Evolutionary conservation across 2,113 vertebrate species (phyloP), one percentile per base, ranked within the genome.

Genomic region (Lipophrys pholis): DNA sequence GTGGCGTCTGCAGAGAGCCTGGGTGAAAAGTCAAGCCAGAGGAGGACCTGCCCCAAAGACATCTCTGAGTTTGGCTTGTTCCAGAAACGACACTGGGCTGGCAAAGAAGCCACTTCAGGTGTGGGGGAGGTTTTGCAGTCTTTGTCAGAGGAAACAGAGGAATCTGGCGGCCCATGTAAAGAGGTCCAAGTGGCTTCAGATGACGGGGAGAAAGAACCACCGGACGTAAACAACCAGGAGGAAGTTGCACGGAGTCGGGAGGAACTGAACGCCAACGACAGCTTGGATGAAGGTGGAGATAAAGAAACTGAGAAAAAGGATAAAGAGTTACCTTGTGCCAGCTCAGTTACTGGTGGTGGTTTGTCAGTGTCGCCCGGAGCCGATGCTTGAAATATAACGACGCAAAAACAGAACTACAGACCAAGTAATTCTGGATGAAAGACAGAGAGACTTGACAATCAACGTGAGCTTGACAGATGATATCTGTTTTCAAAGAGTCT

Each of bases 131-230:
- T 82, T 45, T 73, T 97, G 82, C 96, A 96, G 81, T 95, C 96
- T 0, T 92, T 98, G 81, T 96, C 96, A 30, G 96, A 97, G 83
- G 96, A 96, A 70, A 77, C 81, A 30, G 85, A 54, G 0, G 90
- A 93, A 55, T 76, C 80, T 6, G 85, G 41, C 0, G 80, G 70
- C 51, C 80, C 76, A 0, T 90, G 90, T 5, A 6, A 8, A 5
- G 86, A 78, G 59, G 46, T 69, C 12, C 49, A 6, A 2, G 65
- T 3, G 1, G 11, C 14, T 10, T 12, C 8, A 41, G 69, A 17
- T 15, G 17, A 56, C 15, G 48, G 48, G 39, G 78, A 76, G 12
- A 61, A 56, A 39, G 45, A 46, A 60, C 46, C 73, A 17, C n/a
- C 17, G 12, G 49, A 54, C 39, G 50, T 42, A 15, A 65, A 69